Percentiles rank a stretch among this genome's conserved stretches.
These are phyloP conservation scores for Rhinatrema bivittatum DNA, from an alignment of 2,797 vertebrate species.

Conservation along the genomic window DNA sequence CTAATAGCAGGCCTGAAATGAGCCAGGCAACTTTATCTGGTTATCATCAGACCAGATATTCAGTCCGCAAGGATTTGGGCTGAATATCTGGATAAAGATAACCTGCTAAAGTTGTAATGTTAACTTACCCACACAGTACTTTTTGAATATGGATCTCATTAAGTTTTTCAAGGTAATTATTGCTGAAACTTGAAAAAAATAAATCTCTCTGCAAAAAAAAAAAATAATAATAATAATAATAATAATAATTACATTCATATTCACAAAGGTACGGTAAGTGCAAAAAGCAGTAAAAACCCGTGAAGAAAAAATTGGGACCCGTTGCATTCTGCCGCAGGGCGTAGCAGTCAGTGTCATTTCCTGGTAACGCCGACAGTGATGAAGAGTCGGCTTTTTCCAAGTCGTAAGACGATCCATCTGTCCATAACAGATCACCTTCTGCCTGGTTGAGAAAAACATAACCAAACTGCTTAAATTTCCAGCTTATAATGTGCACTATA, in stretches of 20 bases:
- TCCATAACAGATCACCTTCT: constrained; percentile 67
- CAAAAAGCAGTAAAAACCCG: constrained; percentile 72
- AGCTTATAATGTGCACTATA: no score
- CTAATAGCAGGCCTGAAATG: no score
- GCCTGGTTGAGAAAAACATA: constrained; percentile 45
- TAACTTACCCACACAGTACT: no score
- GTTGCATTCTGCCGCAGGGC: constrained; percentile 72
- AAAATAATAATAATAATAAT: no score
- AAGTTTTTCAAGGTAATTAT: no score
- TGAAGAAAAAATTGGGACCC: constrained; percentile 68
- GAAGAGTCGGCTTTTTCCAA: constrained; percentile 44
- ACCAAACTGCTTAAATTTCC: no score
- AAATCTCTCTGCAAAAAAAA: constrained; percentile 14
- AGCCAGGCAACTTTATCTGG: no score
- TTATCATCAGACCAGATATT: no score
- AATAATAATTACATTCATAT: constrained; percentile 76
- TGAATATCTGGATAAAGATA: no score
- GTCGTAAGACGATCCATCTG: constrained; percentile 63
- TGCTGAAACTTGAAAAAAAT: neutral
- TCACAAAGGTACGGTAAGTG: constrained; percentile 81
- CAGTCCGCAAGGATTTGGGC: no score
- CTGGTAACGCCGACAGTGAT: constrained; percentile 46
- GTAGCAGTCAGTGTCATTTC: constrained; percentile 73
- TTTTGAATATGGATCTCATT: no score
- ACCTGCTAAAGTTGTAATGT: no score